Evolutionary conservation across 2,797 vertebrate genomes (phyloP).

Genomic region (Tympanoctomys barrerae): DNA sequence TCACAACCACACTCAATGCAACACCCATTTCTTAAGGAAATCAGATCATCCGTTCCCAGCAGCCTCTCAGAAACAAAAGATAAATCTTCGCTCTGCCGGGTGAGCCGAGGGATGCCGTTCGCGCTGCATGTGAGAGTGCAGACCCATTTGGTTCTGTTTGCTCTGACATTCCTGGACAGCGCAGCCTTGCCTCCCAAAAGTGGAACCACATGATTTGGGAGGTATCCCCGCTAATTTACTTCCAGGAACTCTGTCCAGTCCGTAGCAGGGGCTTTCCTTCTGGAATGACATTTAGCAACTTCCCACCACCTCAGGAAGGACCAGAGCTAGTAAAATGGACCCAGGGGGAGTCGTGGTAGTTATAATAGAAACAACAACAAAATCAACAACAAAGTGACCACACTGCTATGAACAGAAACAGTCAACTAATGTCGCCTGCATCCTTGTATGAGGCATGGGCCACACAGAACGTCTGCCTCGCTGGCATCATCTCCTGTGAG

Average conservation of each 20-base stretch:
- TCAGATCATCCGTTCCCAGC: constrained; percentile 35
- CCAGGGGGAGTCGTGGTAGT: fast-evolving
- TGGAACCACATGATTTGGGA: not conserved
- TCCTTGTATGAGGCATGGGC: not conserved
- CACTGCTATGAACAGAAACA: not conserved
- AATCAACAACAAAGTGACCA: not conserved
- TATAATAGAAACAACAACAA: not conserved
- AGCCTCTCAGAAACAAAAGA: constrained; percentile 68
- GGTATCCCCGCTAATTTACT: not conserved
- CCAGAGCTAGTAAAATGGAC: not conserved
- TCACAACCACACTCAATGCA: not conserved
- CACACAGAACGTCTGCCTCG: not conserved
- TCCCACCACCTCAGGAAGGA: not conserved
- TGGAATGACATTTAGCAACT: not conserved
- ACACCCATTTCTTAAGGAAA: constrained; percentile 57
- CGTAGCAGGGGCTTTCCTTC: not conserved
- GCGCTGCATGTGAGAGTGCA: fast-evolving
- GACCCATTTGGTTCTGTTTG: not conserved
- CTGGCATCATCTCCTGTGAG: not conserved
- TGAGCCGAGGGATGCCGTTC: not conserved
- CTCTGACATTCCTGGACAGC: not conserved
- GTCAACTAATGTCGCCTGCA: not conserved
- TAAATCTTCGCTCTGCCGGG: constrained; percentile 10
- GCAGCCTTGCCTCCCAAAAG: not conserved
- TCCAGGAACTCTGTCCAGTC: not conserved